A percentile compares a stretch with the other conserved stretches of the same genome.
Conservation (phyloP, 2,888 invertebrate genomes). For the Drosophila birchii region DNA sequence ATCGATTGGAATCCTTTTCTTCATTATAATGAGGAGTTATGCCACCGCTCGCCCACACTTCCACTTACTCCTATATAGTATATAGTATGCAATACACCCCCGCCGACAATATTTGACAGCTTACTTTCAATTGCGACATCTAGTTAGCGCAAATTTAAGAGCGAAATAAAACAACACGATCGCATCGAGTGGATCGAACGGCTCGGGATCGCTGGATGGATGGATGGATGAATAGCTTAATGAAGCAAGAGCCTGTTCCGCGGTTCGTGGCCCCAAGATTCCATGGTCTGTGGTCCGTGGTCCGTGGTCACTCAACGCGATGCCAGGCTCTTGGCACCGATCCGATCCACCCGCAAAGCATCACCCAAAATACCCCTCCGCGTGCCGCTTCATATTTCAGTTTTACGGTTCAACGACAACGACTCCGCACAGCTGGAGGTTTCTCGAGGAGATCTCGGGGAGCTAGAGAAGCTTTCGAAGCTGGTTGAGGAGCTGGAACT, state of each 20-base stretch:
- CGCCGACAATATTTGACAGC: conserved; percentile 67
- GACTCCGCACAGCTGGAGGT: conserved; percentile 32
- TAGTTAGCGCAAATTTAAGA: conserved; percentile 78
- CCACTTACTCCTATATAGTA: not conserved
- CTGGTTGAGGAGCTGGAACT: conserved; percentile 9
- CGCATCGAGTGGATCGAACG: conserved; percentile 49
- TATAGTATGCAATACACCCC: conserved; percentile 14
- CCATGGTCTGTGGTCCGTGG: conserved; percentile 48
- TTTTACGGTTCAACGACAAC: conserved; percentile 75
- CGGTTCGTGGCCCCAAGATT: conserved; percentile 25
- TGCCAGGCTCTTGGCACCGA: conserved; percentile 45
- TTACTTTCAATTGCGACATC: conserved; percentile 81
- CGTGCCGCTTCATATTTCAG: conserved; percentile 70
- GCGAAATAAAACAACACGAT: conserved; percentile 77
- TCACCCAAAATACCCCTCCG: conserved; percentile 35
- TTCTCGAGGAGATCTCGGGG: not conserved
- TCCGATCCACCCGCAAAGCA: conserved; percentile 73
- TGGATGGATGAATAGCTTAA: conserved; percentile 80
- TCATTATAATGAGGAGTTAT: conserved; percentile 41
- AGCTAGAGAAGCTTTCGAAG: conserved; percentile 7
- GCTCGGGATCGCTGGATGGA: conserved; percentile 37
- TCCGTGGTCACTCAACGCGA: conserved; percentile 70
- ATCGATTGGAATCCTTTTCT: conserved; percentile 28
- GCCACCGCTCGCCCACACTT: conserved; percentile 22
- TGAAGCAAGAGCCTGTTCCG: conserved; percentile 60